These are phyloP conservation scores for Sialis fuliginosa DNA, from an alignment of 2,888 invertebrate genomes.

Conservation along the genomic window DNA sequence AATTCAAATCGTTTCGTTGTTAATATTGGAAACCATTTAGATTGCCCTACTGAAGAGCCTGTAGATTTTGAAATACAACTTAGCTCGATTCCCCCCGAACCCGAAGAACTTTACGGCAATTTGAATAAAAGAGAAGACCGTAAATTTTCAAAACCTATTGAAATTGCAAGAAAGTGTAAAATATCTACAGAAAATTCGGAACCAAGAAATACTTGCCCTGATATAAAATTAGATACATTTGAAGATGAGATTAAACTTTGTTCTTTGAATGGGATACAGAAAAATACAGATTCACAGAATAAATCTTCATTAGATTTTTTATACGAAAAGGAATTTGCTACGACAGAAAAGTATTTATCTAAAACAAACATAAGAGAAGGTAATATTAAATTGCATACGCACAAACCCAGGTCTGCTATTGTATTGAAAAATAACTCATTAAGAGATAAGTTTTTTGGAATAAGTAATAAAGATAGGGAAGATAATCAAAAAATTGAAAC, in stretches of 20 bases:
- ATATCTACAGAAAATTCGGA: conserved; percentile 1
- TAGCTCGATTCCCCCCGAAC: not conserved
- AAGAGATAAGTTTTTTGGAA: no score
- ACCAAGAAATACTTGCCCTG: not conserved
- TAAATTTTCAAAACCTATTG: conserved; percentile 4
- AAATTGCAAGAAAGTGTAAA: conserved; percentile 4
- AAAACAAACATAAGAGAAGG: no score
- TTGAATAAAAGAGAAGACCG: not conserved
- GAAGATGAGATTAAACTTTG: conserved; percentile 5
- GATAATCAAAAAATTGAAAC: not conserved
- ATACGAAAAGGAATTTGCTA: no score
- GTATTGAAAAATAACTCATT: no score
- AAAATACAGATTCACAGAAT: not conserved
- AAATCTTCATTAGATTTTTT: no score
- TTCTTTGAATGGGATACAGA: not conserved
- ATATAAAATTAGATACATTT: conserved; percentile 5
- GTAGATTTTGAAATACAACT: conserved; percentile 22
- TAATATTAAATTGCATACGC: no score
- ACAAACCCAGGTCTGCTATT: no score
- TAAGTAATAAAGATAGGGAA: conserved; percentile 5
- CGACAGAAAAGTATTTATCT: no score
- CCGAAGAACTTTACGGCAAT: not conserved
- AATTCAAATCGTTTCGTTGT: conserved; percentile 23
- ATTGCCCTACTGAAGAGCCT: conserved; percentile 21
- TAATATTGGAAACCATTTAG: conserved; percentile 26